Evolutionary conservation across 2,113 vertebrate genomes (phyloP).

Genomic region (Guaruba guarouba): DNA sequence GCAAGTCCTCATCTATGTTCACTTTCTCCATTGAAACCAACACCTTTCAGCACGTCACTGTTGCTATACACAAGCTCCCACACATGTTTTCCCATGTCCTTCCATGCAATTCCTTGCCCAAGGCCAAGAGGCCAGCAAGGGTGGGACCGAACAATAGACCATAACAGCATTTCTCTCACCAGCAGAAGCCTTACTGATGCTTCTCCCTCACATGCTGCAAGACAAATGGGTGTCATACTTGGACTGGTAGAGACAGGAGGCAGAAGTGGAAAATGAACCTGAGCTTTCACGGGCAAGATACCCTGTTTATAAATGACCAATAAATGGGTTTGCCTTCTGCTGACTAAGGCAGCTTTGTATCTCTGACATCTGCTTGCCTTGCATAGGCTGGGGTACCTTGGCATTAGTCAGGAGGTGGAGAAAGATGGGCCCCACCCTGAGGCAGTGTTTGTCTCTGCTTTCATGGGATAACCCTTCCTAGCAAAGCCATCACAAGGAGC

Average conservation of each 20-base stretch:
- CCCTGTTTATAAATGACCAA: not conserved
- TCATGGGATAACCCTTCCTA: not conserved
- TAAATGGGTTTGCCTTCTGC: not conserved
- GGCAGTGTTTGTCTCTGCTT: not conserved
- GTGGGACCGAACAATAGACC: not conserved
- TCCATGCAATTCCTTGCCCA: not conserved
- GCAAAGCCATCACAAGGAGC: not conserved
- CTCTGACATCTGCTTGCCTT: constrained; percentile 8
- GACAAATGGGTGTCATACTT: not conserved
- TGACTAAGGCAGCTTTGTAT: not conserved
- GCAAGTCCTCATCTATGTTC: not conserved
- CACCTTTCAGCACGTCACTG: not conserved
- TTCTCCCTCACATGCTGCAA: not conserved
- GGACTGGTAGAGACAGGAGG: not conserved
- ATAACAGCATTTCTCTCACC: not conserved
- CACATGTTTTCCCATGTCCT: constrained; percentile 11
- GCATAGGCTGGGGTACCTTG: not conserved
- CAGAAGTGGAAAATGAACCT: not conserved
- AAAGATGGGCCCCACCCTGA: not conserved
- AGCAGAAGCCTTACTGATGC: not conserved
- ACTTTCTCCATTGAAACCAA: not conserved
- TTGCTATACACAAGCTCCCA: constrained; percentile 8
- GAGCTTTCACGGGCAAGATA: not conserved
- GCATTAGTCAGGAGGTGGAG: not conserved
- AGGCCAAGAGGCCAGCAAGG: not conserved